A percentile compares a stretch with the other conserved stretches of the same genome.
Evolutionary conservation across 92 coral and sea anemone genomes (phyloP).

Genomic region (Porites divaricata): DNA sequence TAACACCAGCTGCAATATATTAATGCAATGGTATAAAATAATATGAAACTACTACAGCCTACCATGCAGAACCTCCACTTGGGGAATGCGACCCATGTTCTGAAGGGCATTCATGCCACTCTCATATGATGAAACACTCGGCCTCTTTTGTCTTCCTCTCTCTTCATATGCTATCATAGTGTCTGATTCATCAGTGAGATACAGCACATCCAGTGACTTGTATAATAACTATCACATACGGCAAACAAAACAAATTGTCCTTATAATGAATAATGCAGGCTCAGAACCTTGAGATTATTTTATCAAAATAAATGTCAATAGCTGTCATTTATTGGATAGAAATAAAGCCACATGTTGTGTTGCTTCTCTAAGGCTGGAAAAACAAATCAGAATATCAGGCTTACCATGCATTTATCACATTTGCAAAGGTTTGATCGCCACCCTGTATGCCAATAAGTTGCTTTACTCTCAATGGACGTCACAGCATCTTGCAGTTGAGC

Average conservation of each 20-base stretch:
- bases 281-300: too few relatives aligned
- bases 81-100: slow-evolving; percentile 89
- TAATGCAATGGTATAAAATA: too few relatives aligned
- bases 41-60: background rate
- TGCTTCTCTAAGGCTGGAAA: too few relatives aligned
- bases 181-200: slow-evolving; percentile 83
- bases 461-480: slow-evolving; percentile 31
- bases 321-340: too few relatives aligned
- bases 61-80: slow-evolving; percentile 96
- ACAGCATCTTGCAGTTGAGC: slow-evolving; percentile 71
- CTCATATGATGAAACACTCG: slow-evolving; percentile 79
- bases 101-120: slow-evolving; percentile 93
- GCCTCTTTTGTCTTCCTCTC: slow-evolving; percentile 72
- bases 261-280: too few relatives aligned
- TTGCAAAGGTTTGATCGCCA: slow-evolving; percentile 92
- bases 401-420: slow-evolving; percentile 83
- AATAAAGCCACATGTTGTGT: too few relatives aligned
- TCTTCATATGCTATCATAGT: slow-evolving; percentile 91
- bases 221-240: slow-evolving; percentile 64
- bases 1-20: too few relatives aligned
- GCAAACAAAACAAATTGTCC: background rate
- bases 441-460: slow-evolving; percentile 87
- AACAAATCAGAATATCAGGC: background rate
- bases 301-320: too few relatives aligned
- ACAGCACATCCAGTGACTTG: slow-evolving; percentile 74